Percentiles rank a stretch among this genome's conserved stretches.
phyloP scores from a whole-genome alignment of 2,797 vertebrate species.

The Anguilla megastoma region DNA sequence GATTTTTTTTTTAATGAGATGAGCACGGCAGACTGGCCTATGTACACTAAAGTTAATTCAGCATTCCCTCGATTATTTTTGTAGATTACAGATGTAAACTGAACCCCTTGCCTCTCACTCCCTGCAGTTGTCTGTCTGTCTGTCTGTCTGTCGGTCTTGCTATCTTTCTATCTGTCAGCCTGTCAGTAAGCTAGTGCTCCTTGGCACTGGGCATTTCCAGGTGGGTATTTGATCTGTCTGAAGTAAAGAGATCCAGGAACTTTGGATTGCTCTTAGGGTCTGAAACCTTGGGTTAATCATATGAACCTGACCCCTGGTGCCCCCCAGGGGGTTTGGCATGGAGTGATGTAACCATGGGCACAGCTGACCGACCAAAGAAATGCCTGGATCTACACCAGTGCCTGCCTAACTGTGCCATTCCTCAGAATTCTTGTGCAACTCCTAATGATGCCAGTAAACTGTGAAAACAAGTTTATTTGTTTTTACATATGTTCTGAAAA shows the following conservation, averaged over 20 bases:
- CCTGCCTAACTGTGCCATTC: not conserved
- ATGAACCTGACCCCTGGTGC: conserved; percentile 29
- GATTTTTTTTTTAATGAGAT: not conserved
- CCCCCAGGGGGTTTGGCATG: not conserved
- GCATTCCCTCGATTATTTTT: not conserved
- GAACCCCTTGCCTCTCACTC: not conserved
- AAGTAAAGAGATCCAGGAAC: conserved; percentile 61
- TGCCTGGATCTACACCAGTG: not conserved
- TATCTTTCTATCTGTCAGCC: not conserved
- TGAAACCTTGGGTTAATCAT: conserved; percentile 52
- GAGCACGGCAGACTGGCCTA: not conserved
- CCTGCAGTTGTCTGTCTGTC: not conserved
- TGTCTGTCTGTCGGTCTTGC: conserved; percentile 10
- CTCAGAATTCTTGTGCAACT: not conserved
- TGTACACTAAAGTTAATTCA: not conserved
- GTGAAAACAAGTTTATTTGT: no score
- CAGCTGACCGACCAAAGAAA: not conserved
- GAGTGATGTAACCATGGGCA: not conserved
- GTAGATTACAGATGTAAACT: not conserved
- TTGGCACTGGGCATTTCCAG: conserved; percentile 43
- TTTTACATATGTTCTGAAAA: no score
- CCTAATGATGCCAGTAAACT: no score
- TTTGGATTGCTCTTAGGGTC: conserved; percentile 46
- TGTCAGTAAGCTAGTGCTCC: conserved; percentile 33
- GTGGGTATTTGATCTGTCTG: conserved; percentile 55